Conservation (phyloP, 2,797 vertebrate species). For the Aulostomus chinensis region DNA sequence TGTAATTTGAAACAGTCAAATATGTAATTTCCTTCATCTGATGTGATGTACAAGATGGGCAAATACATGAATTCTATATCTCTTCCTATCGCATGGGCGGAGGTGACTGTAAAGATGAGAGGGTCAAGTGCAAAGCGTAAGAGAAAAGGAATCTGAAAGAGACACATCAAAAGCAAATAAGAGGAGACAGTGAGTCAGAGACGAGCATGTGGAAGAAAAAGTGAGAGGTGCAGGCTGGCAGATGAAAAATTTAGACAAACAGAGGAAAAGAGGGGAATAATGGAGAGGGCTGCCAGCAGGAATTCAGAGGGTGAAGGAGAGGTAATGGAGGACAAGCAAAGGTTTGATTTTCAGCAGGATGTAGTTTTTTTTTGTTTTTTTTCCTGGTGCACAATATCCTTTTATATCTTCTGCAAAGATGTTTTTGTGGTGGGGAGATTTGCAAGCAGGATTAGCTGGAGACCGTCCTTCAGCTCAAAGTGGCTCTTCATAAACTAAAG, state of each 20-base stretch:
- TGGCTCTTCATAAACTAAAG: neutral
- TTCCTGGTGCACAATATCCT: neutral
- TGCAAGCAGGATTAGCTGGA: neutral
- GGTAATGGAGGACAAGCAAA: slow-evolving; percentile 16
- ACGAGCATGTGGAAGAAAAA: slow-evolving; percentile 5
- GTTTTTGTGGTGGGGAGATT: neutral
- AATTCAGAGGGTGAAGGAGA: slow-evolving; percentile 31
- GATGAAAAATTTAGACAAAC: slow-evolving; percentile 44
- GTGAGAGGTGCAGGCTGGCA: slow-evolving; percentile 7
- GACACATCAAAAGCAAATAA: slow-evolving; percentile 7
- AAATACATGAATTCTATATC: neutral
- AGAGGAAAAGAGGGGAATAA: slow-evolving; percentile 1
- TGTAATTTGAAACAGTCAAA: neutral
- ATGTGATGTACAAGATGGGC: slow-evolving; percentile 1
- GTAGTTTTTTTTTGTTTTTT: slow-evolving; percentile 1
- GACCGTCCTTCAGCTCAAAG: neutral
- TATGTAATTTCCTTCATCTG: neutral
- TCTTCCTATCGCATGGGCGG: neutral
- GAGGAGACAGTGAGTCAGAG: slow-evolving; percentile 28
- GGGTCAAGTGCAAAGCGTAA: no score
- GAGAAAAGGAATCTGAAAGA: neutral
- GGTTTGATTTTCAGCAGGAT: slow-evolving; percentile 18
- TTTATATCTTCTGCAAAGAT: neutral
- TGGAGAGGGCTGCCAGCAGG: slow-evolving; percentile 11
- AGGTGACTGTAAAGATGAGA: no score